These are phyloP conservation scores for Sebastes dallii DNA, from an alignment of 2,797 vertebrate species.

Conservation along the genomic window DNA sequence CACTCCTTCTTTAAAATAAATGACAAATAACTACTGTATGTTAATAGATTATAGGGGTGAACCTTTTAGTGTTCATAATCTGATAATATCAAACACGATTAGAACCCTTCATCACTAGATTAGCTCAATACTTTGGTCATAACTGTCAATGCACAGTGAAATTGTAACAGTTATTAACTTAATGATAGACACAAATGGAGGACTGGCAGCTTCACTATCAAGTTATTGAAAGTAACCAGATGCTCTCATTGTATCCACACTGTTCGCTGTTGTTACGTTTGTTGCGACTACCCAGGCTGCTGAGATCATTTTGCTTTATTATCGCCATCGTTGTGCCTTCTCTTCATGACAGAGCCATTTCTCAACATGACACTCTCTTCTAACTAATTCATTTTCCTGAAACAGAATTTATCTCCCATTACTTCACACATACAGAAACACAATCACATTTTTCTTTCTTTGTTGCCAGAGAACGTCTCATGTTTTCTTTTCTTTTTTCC, in stretches of 20 bases:
- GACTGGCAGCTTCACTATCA: background rate
- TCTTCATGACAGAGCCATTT: slow-evolving; percentile 78
- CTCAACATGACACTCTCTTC: slow-evolving; percentile 70
- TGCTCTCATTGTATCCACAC: slow-evolving; percentile 9
- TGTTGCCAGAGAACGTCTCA: slow-evolving; percentile 28
- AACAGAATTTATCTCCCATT: slow-evolving; percentile 79
- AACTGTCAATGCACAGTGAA: background rate
- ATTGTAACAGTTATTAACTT: background rate
- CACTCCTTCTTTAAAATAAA: background rate
- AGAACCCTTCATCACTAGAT: background rate
- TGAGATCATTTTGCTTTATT: slow-evolving; percentile 73
- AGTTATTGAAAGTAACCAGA: slow-evolving; percentile 17
- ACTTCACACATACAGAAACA: slow-evolving; percentile 60
- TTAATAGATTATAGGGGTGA: background rate
- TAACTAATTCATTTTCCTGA: slow-evolving; percentile 79
- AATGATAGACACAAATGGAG: background rate
- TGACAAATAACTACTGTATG: background rate
- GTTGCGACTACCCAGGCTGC: slow-evolving; percentile 29
- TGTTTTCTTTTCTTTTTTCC: slow-evolving; percentile 14
- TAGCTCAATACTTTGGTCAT: too few relatives aligned
- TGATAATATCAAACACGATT: background rate
- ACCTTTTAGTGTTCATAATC: background rate
- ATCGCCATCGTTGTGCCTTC: slow-evolving; percentile 64
- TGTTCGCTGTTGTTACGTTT: slow-evolving; percentile 27
- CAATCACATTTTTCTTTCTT: slow-evolving; percentile 60